These are phyloP conservation scores for Crambe crambe DNA, from an alignment of 37 sponge, comb jelly and placozoan genomes.

Conservation along the genomic window DNA sequence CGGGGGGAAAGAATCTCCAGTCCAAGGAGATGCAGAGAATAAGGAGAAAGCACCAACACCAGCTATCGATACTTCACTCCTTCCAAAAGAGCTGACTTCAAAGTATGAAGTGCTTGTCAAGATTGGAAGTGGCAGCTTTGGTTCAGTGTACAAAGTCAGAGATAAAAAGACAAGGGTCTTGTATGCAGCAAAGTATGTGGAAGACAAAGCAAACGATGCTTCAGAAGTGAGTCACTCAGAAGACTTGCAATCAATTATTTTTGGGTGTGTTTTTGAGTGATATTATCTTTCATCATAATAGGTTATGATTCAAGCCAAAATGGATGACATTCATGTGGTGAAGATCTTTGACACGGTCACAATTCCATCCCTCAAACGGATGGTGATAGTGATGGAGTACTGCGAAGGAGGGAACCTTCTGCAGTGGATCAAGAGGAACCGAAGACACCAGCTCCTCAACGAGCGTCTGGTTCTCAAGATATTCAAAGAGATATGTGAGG, in stretches of 20 bases:
- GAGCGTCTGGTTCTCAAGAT: conserved; percentile 78
- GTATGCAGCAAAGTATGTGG: conserved; percentile 64
- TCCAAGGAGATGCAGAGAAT: background rate
- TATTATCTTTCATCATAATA: background rate
- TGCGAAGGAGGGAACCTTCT: conserved; percentile 90
- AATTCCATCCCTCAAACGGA: background rate
- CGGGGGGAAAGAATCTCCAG: background rate
- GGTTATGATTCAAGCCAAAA: conserved; percentile 62
- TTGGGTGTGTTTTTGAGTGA: background rate
- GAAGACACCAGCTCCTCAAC: conserved; percentile 67
- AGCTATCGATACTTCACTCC: background rate
- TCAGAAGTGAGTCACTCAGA: conserved; percentile 46
- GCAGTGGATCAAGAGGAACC: conserved; percentile 82
- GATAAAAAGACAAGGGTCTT: conserved; percentile 59
- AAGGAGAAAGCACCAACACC: background rate
- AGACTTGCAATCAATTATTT: background rate
- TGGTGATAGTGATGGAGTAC: conserved; percentile 86
- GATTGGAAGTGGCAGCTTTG: conserved; percentile 82
- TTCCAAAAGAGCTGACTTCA: conserved; percentile 42
- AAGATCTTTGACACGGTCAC: conserved; percentile 68
- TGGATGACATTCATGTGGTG: conserved; percentile 75
- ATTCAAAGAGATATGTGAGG: conserved; percentile 85
- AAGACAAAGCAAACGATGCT: conserved; percentile 31
- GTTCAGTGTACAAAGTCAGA: conserved; percentile 75
- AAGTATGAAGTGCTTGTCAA: conserved; percentile 46